Evolutionary conservation across 2,888 invertebrate genomes (phyloP).

Genomic region (Venusia cambrica): DNA sequence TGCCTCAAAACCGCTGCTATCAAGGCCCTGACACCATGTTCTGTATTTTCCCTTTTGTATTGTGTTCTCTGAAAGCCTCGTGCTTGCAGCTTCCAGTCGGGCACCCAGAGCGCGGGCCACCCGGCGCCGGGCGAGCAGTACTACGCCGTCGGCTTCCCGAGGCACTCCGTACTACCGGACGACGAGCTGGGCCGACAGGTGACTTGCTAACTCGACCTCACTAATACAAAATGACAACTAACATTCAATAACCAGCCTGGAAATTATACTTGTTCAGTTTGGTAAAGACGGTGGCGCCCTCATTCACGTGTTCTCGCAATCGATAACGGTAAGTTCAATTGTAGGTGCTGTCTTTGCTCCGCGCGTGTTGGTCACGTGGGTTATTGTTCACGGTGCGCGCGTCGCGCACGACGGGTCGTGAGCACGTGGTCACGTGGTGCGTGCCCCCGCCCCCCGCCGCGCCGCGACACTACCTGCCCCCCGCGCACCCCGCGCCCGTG

Average conservation of each 20-base stretch:
- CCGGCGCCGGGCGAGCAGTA: slow-evolving; percentile 92
- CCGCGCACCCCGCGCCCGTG: slow-evolving; percentile 32
- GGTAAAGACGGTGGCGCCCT: too few relatives aligned
- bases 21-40: too few relatives aligned
- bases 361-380: slow-evolving; percentile 91
- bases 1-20: too few relatives aligned
- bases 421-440: slow-evolving; percentile 95
- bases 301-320: too few relatives aligned
- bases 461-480: slow-evolving; percentile 42
- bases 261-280: too few relatives aligned
- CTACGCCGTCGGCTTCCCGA: slow-evolving; percentile 93
- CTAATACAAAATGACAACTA: too few relatives aligned
- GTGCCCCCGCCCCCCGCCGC: slow-evolving; percentile 50
- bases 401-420: slow-evolving; percentile 93
- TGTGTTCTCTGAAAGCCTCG: too few relatives aligned
- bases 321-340: too few relatives aligned
- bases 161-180: slow-evolving; percentile 91
- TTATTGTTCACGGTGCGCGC: slow-evolving; percentile 92
- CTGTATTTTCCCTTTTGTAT: too few relatives aligned
- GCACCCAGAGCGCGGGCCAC: slow-evolving; percentile 89
- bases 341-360: slow-evolving; percentile 86
- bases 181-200: slow-evolving; percentile 88
- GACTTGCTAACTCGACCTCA: background rate
- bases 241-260: too few relatives aligned
- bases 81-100: slow-evolving; percentile 87